phyloP scores from a whole-genome alignment of 2,888 invertebrate species.

The Caenorhabditis imperialis region DNA sequence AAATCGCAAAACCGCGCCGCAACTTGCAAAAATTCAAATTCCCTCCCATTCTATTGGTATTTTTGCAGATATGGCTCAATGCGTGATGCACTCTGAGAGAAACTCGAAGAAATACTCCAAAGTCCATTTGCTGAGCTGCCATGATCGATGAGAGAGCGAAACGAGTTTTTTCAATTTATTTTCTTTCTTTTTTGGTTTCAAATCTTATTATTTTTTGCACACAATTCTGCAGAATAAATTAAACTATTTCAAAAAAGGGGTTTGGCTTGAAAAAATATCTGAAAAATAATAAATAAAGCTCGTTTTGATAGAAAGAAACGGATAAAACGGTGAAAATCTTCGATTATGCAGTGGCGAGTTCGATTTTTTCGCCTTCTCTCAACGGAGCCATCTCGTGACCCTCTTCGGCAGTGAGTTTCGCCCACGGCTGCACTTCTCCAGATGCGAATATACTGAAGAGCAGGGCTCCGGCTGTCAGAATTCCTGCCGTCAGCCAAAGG shows the following conservation, averaged over 20 bases:
- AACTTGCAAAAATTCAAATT: not conserved
- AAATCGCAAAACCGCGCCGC: not conserved
- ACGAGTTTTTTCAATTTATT: no score
- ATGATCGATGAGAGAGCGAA: slow-evolving; percentile 29
- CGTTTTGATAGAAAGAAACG: slow-evolving; percentile 7
- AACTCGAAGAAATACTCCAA: slow-evolving; percentile 40
- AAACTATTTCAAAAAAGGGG: no score
- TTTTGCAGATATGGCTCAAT: slow-evolving; percentile 43
- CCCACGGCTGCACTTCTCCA: slow-evolving; percentile 66
- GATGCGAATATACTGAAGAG: slow-evolving; percentile 75
- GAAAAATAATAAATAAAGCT: no score
- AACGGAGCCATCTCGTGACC: slow-evolving; percentile 59
- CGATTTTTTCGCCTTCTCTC: slow-evolving; percentile 50
- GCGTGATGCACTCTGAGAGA: slow-evolving; percentile 40
- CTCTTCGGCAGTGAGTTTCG: slow-evolving; percentile 51
- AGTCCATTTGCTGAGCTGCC: slow-evolving; percentile 30
- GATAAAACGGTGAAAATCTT: not conserved
- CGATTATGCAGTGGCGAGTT: slow-evolving; percentile 34
- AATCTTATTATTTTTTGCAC: slow-evolving; percentile 32
- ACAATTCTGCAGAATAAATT: no score
- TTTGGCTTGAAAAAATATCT: no score
- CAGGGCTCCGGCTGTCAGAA: slow-evolving; percentile 79
- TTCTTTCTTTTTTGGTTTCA: not conserved
- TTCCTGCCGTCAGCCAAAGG: slow-evolving; percentile 75
- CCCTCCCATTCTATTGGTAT: not conserved